These are phyloP conservation scores for Rhea americana DNA, from an alignment of 2,113 vertebrate genomes.

Conservation along the genomic window DNA sequence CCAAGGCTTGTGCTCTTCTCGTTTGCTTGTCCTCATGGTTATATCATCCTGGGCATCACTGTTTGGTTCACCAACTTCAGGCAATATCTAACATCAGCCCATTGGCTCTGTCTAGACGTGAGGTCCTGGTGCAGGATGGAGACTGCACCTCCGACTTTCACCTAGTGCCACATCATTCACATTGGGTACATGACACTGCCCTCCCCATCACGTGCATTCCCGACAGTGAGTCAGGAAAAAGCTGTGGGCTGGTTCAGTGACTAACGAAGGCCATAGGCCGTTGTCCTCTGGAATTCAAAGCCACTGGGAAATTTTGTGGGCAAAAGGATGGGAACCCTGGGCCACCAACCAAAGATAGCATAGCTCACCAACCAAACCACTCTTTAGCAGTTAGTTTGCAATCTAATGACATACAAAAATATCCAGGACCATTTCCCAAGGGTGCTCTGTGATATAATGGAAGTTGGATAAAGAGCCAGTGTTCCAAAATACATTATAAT, in stretches of 20 bases:
- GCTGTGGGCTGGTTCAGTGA: background rate
- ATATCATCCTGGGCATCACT: background rate
- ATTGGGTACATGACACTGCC: background rate
- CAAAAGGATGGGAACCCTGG: background rate
- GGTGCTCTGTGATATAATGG: background rate
- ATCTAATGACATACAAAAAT: background rate
- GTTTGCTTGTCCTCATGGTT: background rate
- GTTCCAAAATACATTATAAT: constrained; percentile 69
- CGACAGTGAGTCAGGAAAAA: background rate
- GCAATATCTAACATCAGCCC: background rate
- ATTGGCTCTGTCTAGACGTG: fast-evolving
- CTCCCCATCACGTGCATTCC: background rate
- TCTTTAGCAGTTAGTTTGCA: background rate
- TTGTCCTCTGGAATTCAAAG: background rate
- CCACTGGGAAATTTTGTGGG: background rate
- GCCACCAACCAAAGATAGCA: background rate
- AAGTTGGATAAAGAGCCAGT: constrained; percentile 2
- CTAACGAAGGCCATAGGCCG: background rate
- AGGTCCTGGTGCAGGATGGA: background rate
- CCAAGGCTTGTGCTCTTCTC: background rate
- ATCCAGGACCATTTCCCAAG: background rate
- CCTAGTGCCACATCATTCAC: background rate
- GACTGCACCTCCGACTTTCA: background rate
- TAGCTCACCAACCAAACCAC: background rate
- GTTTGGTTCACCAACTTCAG: background rate